Evolutionary conservation across 2,888 invertebrate species (phyloP).

Genomic region (Chironomus tentans): DNA sequence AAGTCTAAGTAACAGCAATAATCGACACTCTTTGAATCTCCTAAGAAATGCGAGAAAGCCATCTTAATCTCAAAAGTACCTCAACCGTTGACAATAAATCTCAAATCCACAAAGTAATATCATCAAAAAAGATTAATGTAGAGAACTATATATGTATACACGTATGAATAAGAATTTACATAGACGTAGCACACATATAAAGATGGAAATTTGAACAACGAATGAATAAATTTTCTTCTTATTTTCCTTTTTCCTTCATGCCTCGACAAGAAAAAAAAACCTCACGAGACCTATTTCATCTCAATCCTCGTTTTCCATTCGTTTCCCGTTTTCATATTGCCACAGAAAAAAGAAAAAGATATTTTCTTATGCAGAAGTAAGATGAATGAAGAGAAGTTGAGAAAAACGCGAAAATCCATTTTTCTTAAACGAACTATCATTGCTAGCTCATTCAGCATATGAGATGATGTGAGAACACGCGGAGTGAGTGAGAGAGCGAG

Average conservation of each 20-base stretch:
- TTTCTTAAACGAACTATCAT: neutral
- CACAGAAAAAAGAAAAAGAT: neutral
- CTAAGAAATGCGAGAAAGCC: no score
- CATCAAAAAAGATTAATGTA: no score
- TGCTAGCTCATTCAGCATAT: neutral
- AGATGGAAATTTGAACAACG: neutral
- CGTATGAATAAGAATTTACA: neutral
- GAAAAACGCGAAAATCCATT: neutral
- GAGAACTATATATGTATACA: neutral
- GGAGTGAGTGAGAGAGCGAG: neutral
- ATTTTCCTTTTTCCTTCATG: neutral
- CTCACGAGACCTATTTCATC: neutral
- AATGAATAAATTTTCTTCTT: neutral
- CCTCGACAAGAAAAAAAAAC: neutral
- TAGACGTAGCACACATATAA: neutral
- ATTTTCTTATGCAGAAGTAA: neutral
- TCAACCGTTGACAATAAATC: no score
- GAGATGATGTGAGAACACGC: neutral
- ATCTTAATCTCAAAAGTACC: no score
- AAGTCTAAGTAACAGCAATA: no score
- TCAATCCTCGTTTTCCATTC: neutral
- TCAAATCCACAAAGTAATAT: no score
- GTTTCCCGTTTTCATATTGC: neutral
- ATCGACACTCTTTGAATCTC: no score
- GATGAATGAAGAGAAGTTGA: neutral